Evolutionary conservation across 2,888 invertebrate species (phyloP).

Genomic region (Lasius platythorax): DNA sequence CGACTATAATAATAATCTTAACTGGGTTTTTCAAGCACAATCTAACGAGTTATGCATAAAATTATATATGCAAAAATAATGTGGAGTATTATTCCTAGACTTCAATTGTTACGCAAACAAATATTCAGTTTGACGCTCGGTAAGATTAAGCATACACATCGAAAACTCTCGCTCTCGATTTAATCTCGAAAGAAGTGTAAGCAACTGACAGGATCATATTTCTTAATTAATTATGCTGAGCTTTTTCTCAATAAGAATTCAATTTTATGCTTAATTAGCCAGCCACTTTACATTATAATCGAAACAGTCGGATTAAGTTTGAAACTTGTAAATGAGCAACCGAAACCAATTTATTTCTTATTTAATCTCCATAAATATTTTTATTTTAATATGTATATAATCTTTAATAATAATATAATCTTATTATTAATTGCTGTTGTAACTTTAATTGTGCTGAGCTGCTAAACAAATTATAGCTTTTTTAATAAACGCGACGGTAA

Average conservation of each 20-base stretch:
- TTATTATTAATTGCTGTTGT: not conserved
- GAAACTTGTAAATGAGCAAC: not conserved
- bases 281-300: not conserved
- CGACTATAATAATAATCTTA: not conserved
- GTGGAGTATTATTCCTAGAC: not conserved
- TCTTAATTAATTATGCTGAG: constrained; percentile 24
- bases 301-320: not conserved
- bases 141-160: constrained; percentile 13
- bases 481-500: not conserved
- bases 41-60: not conserved
- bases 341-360: not conserved
- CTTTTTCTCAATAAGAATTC: not conserved
- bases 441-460: not conserved
- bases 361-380: not conserved
- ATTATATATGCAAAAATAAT: not conserved
- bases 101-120: not conserved
- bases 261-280: constrained; percentile 25
- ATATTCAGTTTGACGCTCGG: constrained; percentile 8
- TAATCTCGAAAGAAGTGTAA: not conserved
- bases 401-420: not conserved
- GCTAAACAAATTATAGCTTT: not conserved
- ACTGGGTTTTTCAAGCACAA: not conserved
- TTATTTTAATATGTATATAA: not conserved
- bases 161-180: too few species aligned
- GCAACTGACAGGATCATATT: constrained; percentile 15